phyloP scores from a whole-genome alignment of 2,888 invertebrate genomes.

The Lithosia quadra region DNA sequence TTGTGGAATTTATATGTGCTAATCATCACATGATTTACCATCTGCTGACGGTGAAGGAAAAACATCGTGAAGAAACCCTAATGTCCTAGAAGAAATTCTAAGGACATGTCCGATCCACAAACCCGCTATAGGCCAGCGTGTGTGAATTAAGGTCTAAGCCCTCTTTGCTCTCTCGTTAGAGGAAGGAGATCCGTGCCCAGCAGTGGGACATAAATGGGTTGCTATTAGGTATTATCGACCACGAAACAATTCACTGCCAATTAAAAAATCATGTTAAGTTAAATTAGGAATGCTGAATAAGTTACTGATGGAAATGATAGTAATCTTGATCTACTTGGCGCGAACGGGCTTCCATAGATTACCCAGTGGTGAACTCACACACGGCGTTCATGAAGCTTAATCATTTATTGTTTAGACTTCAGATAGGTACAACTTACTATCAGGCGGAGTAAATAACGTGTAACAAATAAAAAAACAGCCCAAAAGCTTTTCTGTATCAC shows the following conservation, averaged over 20 bases:
- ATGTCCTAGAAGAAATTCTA: too few species aligned
- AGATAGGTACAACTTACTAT: background rate
- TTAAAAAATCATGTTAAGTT: background rate
- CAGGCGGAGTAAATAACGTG: background rate
- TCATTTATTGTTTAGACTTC: slow-evolving; percentile 2
- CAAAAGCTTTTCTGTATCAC: slow-evolving; percentile 39
- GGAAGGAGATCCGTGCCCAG: too few species aligned
- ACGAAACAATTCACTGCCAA: background rate
- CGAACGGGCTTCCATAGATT: background rate
- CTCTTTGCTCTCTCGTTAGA: too few species aligned
- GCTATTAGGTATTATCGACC: too few species aligned
- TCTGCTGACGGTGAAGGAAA: too few species aligned
- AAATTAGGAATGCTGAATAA: background rate
- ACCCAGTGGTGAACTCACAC: background rate
- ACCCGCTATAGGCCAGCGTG: too few species aligned
- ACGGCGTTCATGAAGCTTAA: background rate
- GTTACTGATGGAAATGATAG: background rate
- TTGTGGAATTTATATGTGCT: too few species aligned
- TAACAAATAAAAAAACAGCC: background rate
- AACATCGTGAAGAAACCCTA: too few species aligned
- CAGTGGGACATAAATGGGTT: too few species aligned
- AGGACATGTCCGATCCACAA: too few species aligned
- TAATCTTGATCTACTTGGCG: background rate
- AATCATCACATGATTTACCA: too few species aligned
- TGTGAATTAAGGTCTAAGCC: too few species aligned